These are phyloP conservation scores for Pleuronectes platessa DNA, from an alignment of 2,113 vertebrate species.

Conservation along the genomic window DNA sequence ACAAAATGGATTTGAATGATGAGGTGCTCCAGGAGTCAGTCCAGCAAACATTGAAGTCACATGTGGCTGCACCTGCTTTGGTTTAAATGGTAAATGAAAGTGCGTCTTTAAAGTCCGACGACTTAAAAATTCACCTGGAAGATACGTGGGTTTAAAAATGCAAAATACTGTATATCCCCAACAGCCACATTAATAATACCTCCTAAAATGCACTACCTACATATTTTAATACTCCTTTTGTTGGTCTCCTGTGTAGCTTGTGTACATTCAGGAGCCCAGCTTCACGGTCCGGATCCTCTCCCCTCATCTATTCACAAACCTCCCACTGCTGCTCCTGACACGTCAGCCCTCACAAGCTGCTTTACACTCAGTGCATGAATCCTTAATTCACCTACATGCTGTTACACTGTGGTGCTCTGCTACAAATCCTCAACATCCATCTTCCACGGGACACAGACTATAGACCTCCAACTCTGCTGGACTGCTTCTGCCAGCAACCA, in stretches of 20 bases:
- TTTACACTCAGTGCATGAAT: conserved; percentile 29
- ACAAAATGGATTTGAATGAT: background rate
- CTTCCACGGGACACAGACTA: conserved; percentile 26
- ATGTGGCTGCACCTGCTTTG: background rate
- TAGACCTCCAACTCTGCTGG: conserved; percentile 5
- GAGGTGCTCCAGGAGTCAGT: background rate
- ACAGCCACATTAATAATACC: too few relatives aligned
- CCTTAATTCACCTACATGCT: conserved; percentile 8
- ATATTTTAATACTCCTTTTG: background rate
- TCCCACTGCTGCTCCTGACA: conserved; percentile 16
- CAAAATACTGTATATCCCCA: too few relatives aligned
- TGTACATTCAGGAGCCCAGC: background rate
- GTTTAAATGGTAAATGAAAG: background rate
- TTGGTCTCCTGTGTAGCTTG: background rate
- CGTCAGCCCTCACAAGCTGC: background rate
- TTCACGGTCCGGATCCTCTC: background rate
- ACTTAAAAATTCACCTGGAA: too few relatives aligned
- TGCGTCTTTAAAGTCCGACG: background rate
- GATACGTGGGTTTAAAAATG: too few relatives aligned
- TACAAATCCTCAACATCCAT: conserved; percentile 50
- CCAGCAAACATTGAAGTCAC: background rate
- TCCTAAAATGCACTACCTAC: too few relatives aligned
- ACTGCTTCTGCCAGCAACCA: conserved; percentile 11
- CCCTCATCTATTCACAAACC: background rate
- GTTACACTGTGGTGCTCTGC: background rate